phyloP scores from a whole-genome alignment of 2,113 vertebrate species.

The Onychostruthus taczanowskii region DNA sequence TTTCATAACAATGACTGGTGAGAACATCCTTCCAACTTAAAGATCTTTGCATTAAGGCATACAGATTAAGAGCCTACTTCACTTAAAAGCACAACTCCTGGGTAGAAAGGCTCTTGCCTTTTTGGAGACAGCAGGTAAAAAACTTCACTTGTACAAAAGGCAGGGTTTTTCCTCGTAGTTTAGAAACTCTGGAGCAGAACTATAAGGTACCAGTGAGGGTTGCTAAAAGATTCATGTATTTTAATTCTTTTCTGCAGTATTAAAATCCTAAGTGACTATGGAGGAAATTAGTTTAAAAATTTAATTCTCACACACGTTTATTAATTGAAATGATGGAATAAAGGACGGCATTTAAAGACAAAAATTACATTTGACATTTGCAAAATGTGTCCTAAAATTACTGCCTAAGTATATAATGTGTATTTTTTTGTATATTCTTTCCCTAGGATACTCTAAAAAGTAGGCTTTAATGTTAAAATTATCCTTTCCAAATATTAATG shows the following conservation, averaged over 20 bases:
- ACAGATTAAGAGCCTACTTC: not conserved
- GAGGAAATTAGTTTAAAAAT: constrained; percentile 5
- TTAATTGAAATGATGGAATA: not conserved
- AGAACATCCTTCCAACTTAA: not conserved
- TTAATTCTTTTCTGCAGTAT: not conserved
- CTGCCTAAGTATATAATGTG: rapidly evolving
- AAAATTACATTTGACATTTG: not conserved
- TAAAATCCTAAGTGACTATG: not conserved
- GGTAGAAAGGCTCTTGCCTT: not conserved
- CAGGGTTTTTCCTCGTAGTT: rapidly evolving
- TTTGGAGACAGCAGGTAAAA: not conserved
- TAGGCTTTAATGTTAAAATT: not conserved
- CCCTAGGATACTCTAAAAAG: not conserved
- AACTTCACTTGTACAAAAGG: not conserved
- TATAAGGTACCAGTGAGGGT: not conserved
- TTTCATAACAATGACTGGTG: not conserved
- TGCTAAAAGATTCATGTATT: not conserved
- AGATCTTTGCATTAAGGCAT: not conserved
- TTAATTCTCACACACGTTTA: not conserved
- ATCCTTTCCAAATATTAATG: not conserved
- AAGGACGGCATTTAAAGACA: not conserved
- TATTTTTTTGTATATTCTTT: not conserved
- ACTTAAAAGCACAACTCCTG: not conserved
- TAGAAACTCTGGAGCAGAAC: not conserved
- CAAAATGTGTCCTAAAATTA: not conserved